Evolutionary conservation across 2,113 vertebrate genomes (phyloP).

Genomic region (Gila orcuttii): DNA sequence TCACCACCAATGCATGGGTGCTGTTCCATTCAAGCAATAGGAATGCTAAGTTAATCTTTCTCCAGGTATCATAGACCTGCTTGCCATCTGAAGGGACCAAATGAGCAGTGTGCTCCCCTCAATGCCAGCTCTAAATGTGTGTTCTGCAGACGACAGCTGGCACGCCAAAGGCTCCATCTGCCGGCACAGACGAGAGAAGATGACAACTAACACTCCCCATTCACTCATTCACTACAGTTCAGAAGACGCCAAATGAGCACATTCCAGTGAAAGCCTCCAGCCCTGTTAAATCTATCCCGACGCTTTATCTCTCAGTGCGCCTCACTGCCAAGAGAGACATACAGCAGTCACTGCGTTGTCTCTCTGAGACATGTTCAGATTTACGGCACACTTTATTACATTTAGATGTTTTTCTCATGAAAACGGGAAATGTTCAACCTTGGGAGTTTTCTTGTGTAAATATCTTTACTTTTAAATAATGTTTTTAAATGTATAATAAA

Average conservation of each 20-base stretch:
- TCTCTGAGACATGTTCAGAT: constrained; percentile 36
- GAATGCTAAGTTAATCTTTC: not conserved
- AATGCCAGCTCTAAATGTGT: constrained; percentile 46
- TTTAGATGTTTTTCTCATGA: not conserved
- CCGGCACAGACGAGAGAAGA: constrained; percentile 57
- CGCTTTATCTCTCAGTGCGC: constrained; percentile 29
- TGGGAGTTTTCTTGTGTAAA: not conserved
- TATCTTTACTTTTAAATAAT: not conserved
- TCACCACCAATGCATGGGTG: not conserved
- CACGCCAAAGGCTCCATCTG: constrained; percentile 65
- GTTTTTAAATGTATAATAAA: too few species aligned
- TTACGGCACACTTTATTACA: not conserved
- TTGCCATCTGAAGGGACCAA: not conserved
- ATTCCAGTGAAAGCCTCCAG: constrained; percentile 1
- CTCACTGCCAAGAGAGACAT: constrained; percentile 5
- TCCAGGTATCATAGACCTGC: not conserved
- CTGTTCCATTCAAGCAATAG: not conserved
- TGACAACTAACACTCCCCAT: constrained; percentile 33
- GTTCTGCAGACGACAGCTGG: constrained; percentile 25
- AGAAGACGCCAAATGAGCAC: constrained; percentile 28
- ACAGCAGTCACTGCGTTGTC: constrained; percentile 23
- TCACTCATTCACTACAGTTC: constrained; percentile 28
- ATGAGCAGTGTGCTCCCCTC: constrained; percentile 7
- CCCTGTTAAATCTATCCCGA: not conserved
- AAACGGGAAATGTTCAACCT: not conserved